Base-by-base conservation (phyloP, 1,140 invertebrate genomes). In the Oscheius sp. region DNA sequence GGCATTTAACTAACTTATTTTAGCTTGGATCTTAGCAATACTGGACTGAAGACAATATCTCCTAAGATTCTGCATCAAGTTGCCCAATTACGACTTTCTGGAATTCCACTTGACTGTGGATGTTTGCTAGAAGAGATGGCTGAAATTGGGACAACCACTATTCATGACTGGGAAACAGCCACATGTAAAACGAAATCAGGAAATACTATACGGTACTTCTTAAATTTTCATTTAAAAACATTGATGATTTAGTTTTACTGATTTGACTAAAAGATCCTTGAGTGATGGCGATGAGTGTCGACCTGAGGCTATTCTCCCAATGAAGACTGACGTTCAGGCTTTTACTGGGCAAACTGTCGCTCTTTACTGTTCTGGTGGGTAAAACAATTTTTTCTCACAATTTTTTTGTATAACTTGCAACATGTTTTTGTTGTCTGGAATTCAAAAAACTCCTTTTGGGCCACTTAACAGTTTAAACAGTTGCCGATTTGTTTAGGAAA, bases 101-200 rank as follows among this genome's bases (percentile, higher is more conserved):
- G 36, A 42, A 20, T 28, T 38, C 13, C 63, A 3, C 36, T 65
- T 3, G 36, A 65, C 63, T 65, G 63, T 65, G 63, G 36, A 18
- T 65, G 63, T 31, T 36, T 65, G n/a, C 31, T 38, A 10, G 29
- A 34, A 10, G 63, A 65, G 3, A 10, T 65, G n/a, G n/a, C 32
- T 10, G 36, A 65, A n/a, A 65, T 65, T 42, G 63, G 32, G n/a
- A 38, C 63, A 2, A 38, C 34, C 13, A 65, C 63, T 10, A 65
- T 65, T n/a, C 32, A 31, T 42, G 63, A 65, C 36, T 65, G 63
- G 63, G 63, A 65, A 3, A 36, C 36, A 2, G 63, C 36, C 31
- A 42, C 2, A 2, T 65, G 63, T 31, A 38, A 34, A 15, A 34
- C 20, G 3, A 7, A 26, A 2, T 34, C 32, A 15, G 63, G 63